Percentiles rank a stretch among this genome's conserved stretches.
These are phyloP conservation scores for Rhopalosiphum nymphaeae DNA, from an alignment of 2,888 invertebrate species.

Conservation along the genomic window DNA sequence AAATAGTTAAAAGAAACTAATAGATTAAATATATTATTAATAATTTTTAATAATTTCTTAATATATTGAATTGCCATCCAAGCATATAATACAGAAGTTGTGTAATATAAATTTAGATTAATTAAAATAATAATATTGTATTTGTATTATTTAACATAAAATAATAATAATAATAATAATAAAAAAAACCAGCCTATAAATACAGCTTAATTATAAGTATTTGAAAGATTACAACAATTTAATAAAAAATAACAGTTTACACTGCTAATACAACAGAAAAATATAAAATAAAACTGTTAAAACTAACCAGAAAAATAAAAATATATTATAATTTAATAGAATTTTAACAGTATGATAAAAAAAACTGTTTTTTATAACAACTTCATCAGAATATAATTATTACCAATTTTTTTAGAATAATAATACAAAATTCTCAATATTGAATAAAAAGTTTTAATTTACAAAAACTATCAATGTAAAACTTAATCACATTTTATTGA, in stretches of 20 bases:
- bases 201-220: not conserved
- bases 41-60: constrained; percentile 47
- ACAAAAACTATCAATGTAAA: not conserved
- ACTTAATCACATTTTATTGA: not conserved
- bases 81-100: constrained; percentile 23
- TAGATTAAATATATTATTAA: constrained; percentile 30
- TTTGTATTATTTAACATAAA: not conserved
- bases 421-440: not conserved
- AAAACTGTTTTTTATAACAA: not conserved
- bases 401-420: not conserved
- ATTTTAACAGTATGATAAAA: not conserved
- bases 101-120: constrained; percentile 27
- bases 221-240: not conserved
- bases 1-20: constrained; percentile 48
- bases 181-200: not conserved
- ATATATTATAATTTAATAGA: not conserved
- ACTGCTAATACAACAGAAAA: not conserved
- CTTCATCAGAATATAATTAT: not conserved
- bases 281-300: not conserved
- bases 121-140: not conserved
- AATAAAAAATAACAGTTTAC: not conserved
- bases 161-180: not conserved
- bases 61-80: not conserved
- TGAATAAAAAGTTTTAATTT: not conserved
- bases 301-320: not conserved